Evolutionary conservation across 2,113 vertebrate species (phyloP), one percentile per base, ranked within the genome.

Genomic region (Psilopsiagon aurifrons): DNA sequence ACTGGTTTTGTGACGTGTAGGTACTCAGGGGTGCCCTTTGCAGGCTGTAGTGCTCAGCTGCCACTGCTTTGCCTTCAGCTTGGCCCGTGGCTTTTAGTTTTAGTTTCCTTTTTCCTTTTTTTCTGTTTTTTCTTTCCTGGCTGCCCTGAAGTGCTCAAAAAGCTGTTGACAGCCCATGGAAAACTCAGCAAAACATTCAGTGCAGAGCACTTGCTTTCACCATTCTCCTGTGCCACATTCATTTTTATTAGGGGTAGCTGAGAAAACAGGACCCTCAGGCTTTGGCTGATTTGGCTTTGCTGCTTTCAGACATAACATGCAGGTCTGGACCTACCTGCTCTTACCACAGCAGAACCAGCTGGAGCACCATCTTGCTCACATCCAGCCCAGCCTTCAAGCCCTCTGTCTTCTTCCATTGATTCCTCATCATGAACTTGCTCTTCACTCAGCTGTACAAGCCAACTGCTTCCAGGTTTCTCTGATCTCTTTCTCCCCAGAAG

Each of bases 161-260:
- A 76, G 64, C 49, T 95, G 81, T 76, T 95, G 84, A 79, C 92
- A 94, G 55, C 46, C 43, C 18, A 5, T 74, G 94, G 90, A 86
- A 96, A 92, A 94, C 14, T 35, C 81, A 70, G 43, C 49, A 88
- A 74, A 90, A 49, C 67, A 83, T 96, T 82, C 84, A 91, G 59
- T 2, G 3, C 43, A 31, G 83, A 71, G 60, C 37, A 57, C 51
- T 70, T 88, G 75, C 51, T 80, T 96, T 85, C 49, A 31, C 75
- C 60, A 43, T 86, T 91, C 54, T 86, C 35, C 39, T 70, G 51
- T 83, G 73, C 88, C 67, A 68, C 0, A 0, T 31, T 90, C 69
- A 7, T 63, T 88, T 84, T 84, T 44, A 59, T 9, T 68, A 35
- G 46, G 55, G 24, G 25, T 68, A 54, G 55, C 33, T 84, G 60